These are phyloP conservation scores for Tauraco hartlaubi DNA, from an alignment of 2,797 vertebrate genomes.

Conservation along the genomic window DNA sequence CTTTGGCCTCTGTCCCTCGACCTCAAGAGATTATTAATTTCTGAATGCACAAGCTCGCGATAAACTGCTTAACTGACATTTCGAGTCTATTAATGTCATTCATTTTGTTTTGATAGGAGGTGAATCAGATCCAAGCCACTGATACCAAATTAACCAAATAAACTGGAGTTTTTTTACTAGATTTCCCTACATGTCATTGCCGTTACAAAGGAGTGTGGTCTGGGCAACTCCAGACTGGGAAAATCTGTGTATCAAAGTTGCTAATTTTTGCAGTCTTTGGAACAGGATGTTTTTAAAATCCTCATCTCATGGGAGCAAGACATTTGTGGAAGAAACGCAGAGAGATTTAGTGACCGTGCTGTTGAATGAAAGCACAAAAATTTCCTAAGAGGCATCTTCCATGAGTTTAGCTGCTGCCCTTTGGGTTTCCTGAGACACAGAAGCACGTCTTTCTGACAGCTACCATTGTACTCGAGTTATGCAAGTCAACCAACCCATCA, in stretches of 20 bases:
- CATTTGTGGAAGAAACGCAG: not conserved
- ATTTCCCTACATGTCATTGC: not conserved
- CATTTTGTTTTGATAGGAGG: not conserved
- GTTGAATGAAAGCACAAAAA: not conserved
- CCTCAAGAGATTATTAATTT: not conserved
- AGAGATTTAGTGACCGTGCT: not conserved
- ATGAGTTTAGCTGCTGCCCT: not conserved
- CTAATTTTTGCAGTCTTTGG: not conserved
- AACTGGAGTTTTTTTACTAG: not conserved
- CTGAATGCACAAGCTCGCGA: not conserved
- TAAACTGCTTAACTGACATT: constrained; percentile 19
- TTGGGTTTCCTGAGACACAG: not conserved
- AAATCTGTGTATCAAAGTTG: not conserved
- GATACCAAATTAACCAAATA: not conserved
- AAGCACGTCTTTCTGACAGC: not conserved
- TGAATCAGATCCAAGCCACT: not conserved
- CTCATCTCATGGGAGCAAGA: not conserved
- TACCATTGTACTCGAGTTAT: not conserved
- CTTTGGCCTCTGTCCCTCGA: not conserved
- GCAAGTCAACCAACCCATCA: fast-evolving
- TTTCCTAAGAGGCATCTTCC: not conserved
- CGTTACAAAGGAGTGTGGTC: not conserved
- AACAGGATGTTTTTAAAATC: not conserved
- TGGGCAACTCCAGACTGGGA: not conserved
- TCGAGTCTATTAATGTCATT: not conserved